phyloP scores from a whole-genome alignment of 2,113 vertebrate genomes.

The Ptilorrhoa leucosticta region DNA sequence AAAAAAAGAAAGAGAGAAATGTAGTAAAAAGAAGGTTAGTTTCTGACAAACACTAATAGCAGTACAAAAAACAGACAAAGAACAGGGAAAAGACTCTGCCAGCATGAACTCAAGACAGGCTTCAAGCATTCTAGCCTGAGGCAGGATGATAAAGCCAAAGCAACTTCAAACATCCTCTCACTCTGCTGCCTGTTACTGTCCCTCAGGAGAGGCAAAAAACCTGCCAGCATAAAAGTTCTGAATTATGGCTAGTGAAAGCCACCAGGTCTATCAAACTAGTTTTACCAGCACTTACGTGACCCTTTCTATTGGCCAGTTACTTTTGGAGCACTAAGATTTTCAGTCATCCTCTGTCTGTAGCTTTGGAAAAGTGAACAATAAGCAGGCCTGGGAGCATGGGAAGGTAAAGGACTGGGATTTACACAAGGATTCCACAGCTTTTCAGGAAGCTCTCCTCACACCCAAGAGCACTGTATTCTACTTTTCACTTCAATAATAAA shows the following conservation, averaged over 20 bases:
- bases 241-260: neutral
- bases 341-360: neutral
- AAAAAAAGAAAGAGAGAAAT: neutral
- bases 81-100: neutral
- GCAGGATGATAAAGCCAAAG: neutral
- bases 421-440: neutral
- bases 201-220: neutral
- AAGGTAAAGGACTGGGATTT: neutral
- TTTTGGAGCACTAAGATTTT: neutral
- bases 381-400: neutral
- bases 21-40: neutral
- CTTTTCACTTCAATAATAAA: neutral
- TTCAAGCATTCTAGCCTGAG: neutral
- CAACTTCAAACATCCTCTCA: neutral
- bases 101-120: neutral
- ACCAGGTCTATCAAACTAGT: neutral
- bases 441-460: neutral
- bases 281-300: neutral
- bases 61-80: neutral
- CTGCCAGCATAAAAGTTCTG: neutral
- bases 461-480: neutral
- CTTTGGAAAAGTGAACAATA: neutral
- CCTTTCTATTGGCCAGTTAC: neutral
- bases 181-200: neutral
- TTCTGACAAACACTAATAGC: neutral